A percentile compares a stretch with the other conserved stretches of the same genome.
phyloP scores from a whole-genome alignment of 2,797 vertebrate species.

The Gobio occitaniae region DNA sequence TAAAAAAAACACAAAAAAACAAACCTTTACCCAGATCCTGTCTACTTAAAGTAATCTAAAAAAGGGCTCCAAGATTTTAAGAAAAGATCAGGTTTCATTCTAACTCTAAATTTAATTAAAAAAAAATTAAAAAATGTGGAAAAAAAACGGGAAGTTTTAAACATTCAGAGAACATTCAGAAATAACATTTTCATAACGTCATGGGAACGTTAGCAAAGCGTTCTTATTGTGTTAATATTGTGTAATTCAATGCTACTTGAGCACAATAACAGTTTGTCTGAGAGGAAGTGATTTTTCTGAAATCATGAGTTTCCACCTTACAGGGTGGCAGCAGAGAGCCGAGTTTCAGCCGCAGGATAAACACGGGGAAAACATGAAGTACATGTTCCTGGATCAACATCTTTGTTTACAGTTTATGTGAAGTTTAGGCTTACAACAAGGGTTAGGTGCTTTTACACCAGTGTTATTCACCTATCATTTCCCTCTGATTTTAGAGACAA shows the following conservation, averaged over 20 bases:
- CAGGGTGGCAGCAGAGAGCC: slow-evolving; percentile 3
- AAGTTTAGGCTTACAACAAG: not conserved
- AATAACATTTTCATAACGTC: not conserved
- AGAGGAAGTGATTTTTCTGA: not conserved
- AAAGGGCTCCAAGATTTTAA: too few relatives aligned
- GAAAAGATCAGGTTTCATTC: too few relatives aligned
- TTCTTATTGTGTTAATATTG: not conserved
- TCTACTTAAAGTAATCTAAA: too few relatives aligned
- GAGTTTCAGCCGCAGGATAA: not conserved
- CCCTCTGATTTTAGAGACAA: not conserved
- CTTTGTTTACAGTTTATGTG: not conserved
- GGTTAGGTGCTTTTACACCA: not conserved
- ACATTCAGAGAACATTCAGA: not conserved
- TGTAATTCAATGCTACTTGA: not conserved
- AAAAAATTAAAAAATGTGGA: too few relatives aligned
- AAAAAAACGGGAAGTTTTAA: too few relatives aligned
- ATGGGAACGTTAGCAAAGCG: not conserved
- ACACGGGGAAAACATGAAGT: not conserved
- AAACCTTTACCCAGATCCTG: too few relatives aligned
- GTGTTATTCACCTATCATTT: not conserved
- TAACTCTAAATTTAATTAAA: too few relatives aligned
- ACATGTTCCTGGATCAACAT: not conserved
- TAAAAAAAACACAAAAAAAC: too few relatives aligned
- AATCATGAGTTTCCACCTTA: not conserved
- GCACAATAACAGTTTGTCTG: not conserved